Evolutionary conservation across 2,888 invertebrate species (phyloP), one percentile per base, ranked within the genome.

Genomic region (Barypeithes pellucidus): DNA sequence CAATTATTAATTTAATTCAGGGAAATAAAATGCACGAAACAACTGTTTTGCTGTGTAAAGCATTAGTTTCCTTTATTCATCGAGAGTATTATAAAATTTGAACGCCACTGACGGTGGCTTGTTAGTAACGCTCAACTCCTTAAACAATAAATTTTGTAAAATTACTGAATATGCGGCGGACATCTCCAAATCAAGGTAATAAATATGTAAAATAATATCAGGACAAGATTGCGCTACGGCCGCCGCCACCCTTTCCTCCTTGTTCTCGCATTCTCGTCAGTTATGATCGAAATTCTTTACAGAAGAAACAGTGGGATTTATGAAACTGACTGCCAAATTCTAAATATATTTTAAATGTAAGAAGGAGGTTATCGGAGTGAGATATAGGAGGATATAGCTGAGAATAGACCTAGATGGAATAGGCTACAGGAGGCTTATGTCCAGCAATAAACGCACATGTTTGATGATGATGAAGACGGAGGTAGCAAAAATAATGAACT

Each of bases 151-250:
- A 82, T 80, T 81, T 75, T 78, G 75, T 75, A 78, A 81, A 81
- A 81, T 81, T 81, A 80, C 78, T 76, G 71, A 78, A 78, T 78
- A 78, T 80, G 77, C 76, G 77, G 77, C 80, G 77, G 77, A 79
- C 78, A 78, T 80, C 78, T 80, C 73, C 76, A 76, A 75, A 78
- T 76, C 80, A 78, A 78, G 80, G 79, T 79, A 80, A 81, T 82
- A 82, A 82, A 82, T 81, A 81, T 81, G 81, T 81, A 81, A 82
- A 82, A 81, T 82, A 81, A 81, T 81, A 81, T 80, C 78, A 61
- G 75, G 60, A 61, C 73, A 66, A 71, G 76, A 76, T 75, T 72
- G 71, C 62, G 54, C 67, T 70, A 72, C 75, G 60, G 43, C 24
- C 29, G 33, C 5, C n/a, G 52, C n/a, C 11, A 24, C 59, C 29